phyloP scores from a whole-genome alignment of 2,797 vertebrate genomes.

The Nannoperca obscura region DNA sequence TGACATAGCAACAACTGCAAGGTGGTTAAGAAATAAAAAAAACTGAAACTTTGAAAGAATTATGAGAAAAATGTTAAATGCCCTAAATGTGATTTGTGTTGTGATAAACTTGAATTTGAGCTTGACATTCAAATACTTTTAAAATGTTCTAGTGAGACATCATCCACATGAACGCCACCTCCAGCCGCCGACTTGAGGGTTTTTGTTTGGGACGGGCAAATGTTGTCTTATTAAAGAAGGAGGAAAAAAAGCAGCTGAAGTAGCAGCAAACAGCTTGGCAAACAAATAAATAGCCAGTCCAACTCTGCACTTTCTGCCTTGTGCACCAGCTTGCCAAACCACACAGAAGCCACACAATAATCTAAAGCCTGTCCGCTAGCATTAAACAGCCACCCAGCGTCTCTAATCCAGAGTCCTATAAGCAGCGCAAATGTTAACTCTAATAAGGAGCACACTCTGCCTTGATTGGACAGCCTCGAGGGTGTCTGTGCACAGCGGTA shows the following conservation, averaged over 20 bases:
- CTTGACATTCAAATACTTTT: no score
- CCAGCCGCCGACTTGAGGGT: background rate
- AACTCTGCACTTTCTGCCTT: background rate
- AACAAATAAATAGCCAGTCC: conserved; percentile 8
- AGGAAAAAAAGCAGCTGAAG: background rate
- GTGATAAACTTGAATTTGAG: no score
- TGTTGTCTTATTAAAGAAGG: background rate
- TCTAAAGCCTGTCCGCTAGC: conserved; percentile 15
- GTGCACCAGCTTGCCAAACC: conserved; percentile 5
- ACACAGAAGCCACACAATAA: conserved; percentile 14
- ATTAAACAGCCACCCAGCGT: conserved; percentile 24
- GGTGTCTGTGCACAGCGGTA: conserved; percentile 14
- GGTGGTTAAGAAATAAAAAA: no score
- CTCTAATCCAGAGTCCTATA: conserved; percentile 24
- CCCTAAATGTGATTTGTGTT: no score
- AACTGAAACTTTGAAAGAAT: no score
- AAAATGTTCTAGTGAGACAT: background rate
- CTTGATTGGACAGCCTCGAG: conserved; percentile 39
- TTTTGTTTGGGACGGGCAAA: background rate
- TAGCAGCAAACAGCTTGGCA: conserved; percentile 2
- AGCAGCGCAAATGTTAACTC: conserved; percentile 37
- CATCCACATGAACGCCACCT: background rate
- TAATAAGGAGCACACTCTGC: conserved; percentile 34
- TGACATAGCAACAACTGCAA: background rate
- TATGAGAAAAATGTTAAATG: no score